phyloP scores from a whole-genome alignment of 2,797 vertebrate genomes.

The Aythya fuligula region DNA sequence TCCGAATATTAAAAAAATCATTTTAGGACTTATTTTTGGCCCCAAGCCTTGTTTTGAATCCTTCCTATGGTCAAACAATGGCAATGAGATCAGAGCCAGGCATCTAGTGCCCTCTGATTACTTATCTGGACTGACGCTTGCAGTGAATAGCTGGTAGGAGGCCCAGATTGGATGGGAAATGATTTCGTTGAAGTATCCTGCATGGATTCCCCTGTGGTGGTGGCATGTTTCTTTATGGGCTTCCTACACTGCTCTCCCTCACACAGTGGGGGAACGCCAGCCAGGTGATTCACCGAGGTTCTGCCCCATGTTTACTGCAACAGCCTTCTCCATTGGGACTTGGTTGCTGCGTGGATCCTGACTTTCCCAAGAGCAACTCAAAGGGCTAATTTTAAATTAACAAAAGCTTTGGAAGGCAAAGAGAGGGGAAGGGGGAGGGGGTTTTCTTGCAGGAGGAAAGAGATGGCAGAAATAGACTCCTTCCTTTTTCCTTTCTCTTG shows the following conservation, averaged over 20 bases:
- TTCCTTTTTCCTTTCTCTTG: conserved; percentile 73
- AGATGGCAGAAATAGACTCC: conserved; percentile 63
- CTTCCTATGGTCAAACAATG: conserved; percentile 68
- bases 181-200: neutral
- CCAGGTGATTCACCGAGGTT: conserved; percentile 58
- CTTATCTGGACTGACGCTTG: neutral
- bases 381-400: conserved; percentile 73
- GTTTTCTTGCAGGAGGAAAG: conserved; percentile 46
- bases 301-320: conserved; percentile 41
- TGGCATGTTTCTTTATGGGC: conserved; percentile 20
- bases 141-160: neutral
- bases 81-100: conserved; percentile 43
- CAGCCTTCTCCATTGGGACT: conserved; percentile 45
- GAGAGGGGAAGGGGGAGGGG: conserved; percentile 44
- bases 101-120: neutral
- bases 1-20: neutral
- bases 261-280: neutral
- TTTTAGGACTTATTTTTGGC: conserved; percentile 32
- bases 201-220: neutral
- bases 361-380: conserved; percentile 72
- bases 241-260: conserved; percentile 30
- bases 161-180: conserved; percentile 25
- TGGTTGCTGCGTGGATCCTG: neutral
- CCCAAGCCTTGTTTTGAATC: conserved; percentile 35
- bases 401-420: conserved; percentile 68